Conservation (phyloP, 1,140 invertebrate species). For the Oppia nitens region DNA sequence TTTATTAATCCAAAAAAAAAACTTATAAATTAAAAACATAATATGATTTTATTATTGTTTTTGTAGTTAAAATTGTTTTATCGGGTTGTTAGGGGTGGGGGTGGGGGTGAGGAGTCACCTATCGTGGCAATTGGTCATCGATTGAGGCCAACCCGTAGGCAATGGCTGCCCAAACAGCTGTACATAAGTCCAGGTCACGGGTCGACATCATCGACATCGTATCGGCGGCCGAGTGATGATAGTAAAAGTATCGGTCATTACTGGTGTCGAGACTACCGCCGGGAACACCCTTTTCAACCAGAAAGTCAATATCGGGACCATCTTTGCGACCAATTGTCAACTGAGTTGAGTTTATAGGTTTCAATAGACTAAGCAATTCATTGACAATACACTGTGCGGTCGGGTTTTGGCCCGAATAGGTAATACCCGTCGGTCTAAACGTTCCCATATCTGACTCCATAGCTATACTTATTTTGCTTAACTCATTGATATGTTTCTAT, state of each 20-base stretch:
- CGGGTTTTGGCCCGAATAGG: slow-evolving; percentile 35
- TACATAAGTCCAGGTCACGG: slow-evolving; percentile 46
- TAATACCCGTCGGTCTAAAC: slow-evolving; percentile 48
- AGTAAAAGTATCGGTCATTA: slow-evolving; percentile 60
- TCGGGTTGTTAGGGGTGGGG: too few species aligned
- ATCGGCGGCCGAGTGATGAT: slow-evolving; percentile 59
- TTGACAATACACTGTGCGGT: slow-evolving; percentile 15
- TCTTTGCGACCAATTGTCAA: slow-evolving; percentile 26
- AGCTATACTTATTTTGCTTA: slow-evolving; percentile 44
- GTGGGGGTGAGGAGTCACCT: too few species aligned
- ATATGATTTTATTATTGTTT: too few species aligned
- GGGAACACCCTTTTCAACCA: slow-evolving; percentile 45
- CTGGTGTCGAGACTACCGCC: slow-evolving; percentile 45
- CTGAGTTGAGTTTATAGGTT: slow-evolving; percentile 36
- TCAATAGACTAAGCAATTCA: slow-evolving; percentile 17
- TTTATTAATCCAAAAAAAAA: too few species aligned
- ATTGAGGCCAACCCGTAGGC: too few species aligned
- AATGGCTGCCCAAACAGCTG: slow-evolving; percentile 52
- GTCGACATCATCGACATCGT: slow-evolving; percentile 55
- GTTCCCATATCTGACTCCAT: slow-evolving; percentile 72
- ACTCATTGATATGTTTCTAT: slow-evolving; percentile 38
- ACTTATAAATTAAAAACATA: too few species aligned
- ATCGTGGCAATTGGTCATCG: too few species aligned
- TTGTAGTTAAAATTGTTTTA: too few species aligned
- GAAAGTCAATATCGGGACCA: slow-evolving; percentile 46